Percentiles rank a stretch among this genome's conserved stretches.
Conservation (phyloP, 1,140 invertebrate species). For the Solenopsis invicta region DNA sequence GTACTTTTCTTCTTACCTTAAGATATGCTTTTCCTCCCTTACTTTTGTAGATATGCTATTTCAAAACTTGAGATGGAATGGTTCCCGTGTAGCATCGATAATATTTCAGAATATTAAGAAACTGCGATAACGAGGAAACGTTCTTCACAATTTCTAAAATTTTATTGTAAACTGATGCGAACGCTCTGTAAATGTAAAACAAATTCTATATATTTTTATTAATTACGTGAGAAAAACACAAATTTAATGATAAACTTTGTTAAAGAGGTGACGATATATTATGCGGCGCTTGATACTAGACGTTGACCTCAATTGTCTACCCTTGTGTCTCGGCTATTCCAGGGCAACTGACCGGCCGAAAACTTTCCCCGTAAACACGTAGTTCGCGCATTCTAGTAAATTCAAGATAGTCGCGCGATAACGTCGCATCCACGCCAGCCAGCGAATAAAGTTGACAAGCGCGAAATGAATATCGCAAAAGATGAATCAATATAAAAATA, state of each 20-base stretch:
- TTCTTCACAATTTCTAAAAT: neutral
- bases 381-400: conserved; percentile 23
- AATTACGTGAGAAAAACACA: neutral
- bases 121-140: neutral
- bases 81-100: conserved; percentile 3
- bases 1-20: conserved; percentile 18
- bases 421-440: conserved; percentile 25
- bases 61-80: conserved; percentile 20
- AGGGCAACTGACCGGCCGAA: conserved; percentile 56
- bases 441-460: neutral
- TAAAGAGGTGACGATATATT: neutral
- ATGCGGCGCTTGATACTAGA: neutral
- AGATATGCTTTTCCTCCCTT: conserved; percentile 12
- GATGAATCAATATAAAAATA: neutral
- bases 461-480: conserved; percentile 23
- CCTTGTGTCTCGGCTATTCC: conserved; percentile 11
- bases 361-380: conserved; percentile 15
- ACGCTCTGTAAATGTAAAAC: neutral
- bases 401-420: conserved; percentile 50
- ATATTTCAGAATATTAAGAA: conserved; percentile 5
- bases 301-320: neutral
- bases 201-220: neutral
- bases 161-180: neutral
- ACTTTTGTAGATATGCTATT: neutral
- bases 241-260: conserved; percentile 3